Conservation (phyloP, 2,888 invertebrate species). For the Philereme transversata region DNA sequence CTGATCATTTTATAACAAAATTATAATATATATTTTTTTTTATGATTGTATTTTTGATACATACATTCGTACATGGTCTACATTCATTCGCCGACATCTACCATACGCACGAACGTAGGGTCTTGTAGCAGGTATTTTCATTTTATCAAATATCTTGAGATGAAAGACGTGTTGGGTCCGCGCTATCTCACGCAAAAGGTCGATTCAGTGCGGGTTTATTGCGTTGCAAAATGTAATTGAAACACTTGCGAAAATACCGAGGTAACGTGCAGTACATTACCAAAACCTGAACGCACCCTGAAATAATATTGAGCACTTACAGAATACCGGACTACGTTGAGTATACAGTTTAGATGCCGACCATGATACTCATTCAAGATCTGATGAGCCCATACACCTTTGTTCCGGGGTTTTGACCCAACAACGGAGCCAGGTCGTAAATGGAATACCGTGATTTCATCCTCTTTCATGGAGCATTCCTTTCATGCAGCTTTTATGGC, state of each 20-base stretch:
- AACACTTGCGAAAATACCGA: no score
- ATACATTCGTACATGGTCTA: no score
- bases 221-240: no score
- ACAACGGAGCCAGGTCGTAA: constrained; percentile 21
- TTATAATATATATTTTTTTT: no score
- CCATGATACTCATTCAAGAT: constrained; percentile 36
- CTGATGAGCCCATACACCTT: constrained; percentile 46
- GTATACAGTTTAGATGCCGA: constrained; percentile 61
- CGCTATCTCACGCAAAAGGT: no score
- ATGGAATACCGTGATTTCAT: constrained; percentile 25
- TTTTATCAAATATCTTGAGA: background rate
- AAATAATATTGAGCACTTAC: constrained; percentile 18
- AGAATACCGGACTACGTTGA: constrained; percentile 48
- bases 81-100: no score
- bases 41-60: no score
- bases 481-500: constrained; percentile 13
- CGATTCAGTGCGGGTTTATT: no score
- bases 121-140: no score
- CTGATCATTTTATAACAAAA: no score
- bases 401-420: constrained; percentile 37
- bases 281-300: background rate
- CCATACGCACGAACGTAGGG: no score
- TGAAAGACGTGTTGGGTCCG: background rate
- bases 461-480: constrained; percentile 11
- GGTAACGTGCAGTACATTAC: background rate